Evolutionary conservation across 2,113 vertebrate species (phyloP).

Genomic region (Plecotus auritus): DNA sequence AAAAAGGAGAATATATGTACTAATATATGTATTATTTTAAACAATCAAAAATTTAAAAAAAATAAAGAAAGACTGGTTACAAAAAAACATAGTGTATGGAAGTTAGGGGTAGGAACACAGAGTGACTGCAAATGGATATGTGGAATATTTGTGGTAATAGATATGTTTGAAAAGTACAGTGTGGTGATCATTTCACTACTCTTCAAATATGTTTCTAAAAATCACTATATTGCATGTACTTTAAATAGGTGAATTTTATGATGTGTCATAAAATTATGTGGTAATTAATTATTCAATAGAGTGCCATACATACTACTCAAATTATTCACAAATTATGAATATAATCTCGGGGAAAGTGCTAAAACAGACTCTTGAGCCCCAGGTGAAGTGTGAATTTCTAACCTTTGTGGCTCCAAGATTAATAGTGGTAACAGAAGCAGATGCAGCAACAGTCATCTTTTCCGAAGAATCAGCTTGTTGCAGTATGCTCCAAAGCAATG

Average conservation of each 20-base stretch:
- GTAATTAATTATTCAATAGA: neutral
- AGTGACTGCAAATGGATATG: neutral
- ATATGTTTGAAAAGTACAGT: neutral
- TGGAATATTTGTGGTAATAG: neutral
- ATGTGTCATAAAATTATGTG: neutral
- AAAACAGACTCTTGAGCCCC: neutral
- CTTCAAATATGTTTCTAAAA: neutral
- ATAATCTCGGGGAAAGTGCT: neutral
- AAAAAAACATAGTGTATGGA: too few relatives aligned
- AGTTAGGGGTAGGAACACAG: neutral
- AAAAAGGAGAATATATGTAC: too few relatives aligned
- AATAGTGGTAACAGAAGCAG: constrained; percentile 92
- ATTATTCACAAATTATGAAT: constrained; percentile 2
- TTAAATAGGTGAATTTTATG: neutral
- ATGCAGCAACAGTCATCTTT: constrained; percentile 86
- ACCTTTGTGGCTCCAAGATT: constrained; percentile 99
- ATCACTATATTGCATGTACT: neutral
- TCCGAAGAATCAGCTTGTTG: constrained; percentile 93
- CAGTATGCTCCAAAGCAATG: constrained; percentile 94
- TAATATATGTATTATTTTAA: too few relatives aligned
- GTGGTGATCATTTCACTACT: neutral
- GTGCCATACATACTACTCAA: neutral
- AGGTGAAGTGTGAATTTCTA: constrained; percentile 26
- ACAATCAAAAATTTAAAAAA: too few relatives aligned
- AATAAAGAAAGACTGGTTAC: too few relatives aligned